Conservation (phyloP, 1,140 invertebrate species). For the Grapholita molesta region DNA sequence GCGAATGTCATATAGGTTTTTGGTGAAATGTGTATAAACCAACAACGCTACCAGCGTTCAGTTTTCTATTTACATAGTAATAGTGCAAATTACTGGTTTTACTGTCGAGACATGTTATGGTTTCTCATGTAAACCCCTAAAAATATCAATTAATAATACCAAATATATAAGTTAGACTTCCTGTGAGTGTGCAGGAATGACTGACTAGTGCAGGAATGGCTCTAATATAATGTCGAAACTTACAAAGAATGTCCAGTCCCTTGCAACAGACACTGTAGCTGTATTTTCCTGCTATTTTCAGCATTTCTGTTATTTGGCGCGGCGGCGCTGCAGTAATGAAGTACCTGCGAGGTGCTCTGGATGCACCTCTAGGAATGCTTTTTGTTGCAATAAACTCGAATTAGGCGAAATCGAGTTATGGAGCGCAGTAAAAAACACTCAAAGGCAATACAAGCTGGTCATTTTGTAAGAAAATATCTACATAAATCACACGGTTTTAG, state of each 20-base stretch:
- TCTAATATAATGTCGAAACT: neutral
- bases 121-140: no score
- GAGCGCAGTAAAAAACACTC: neutral
- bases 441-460: neutral
- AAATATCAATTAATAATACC: no score
- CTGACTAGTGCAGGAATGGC: no score
- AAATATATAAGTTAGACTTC: no score
- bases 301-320: neutral
- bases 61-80: no score
- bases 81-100: no score
- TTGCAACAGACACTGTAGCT: neutral
- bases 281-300: neutral
- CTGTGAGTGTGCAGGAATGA: no score
- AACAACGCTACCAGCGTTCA: no score
- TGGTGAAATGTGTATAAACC: no score
- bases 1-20: no score
- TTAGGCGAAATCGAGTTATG: neutral
- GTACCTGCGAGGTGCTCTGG: neutral
- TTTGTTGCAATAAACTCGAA: constrained; percentile 16
- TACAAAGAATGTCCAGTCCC: neutral
- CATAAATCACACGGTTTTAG: neutral
- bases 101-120: no score
- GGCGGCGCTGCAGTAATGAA: neutral
- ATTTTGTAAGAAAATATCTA: neutral
- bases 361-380: constrained; percentile 13